Base-by-base conservation (phyloP, 1,140 invertebrate genomes). In the Drosophila kikkawai region DNA sequence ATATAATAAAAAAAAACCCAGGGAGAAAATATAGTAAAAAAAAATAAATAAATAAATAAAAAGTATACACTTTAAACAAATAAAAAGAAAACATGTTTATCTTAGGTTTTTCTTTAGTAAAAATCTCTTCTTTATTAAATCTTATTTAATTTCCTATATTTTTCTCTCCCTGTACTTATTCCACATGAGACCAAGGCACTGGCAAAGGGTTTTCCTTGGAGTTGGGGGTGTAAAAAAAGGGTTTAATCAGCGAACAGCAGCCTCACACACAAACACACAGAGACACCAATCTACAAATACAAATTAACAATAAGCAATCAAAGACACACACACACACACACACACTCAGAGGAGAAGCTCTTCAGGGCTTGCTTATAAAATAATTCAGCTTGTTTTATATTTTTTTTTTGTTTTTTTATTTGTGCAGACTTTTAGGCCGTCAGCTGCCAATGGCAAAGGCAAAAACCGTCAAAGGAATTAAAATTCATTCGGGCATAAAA, bases 261-360 rank as follows among this genome's bases (percentile, higher is more conserved):
- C 74, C 67, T 79, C 78, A 68, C 67, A 66, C 44, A 68, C 67
- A 67, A 50, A 41, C 53, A 73, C 65, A 65, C 59, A 80, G 42
- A 26, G 42, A 56, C 70, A 71, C 68, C 83, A 84, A 90, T 85
- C 87, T 70, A 82, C 79, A 90, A 91, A 90, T 90, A 90, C 85
- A 90, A 90, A 90, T 90, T 90, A 90, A 90, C 85, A 90, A 90
- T 90, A 90, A 90, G 85, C 85, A 90, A 91, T 90, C 85, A 90
- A 90, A 88, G 84, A 88, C 76, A 87, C 66, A 73, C 66, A 82
- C 42, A 61, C 56, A 79, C 36, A 57, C 48, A 39, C 50, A 63
- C 44, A 55, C 12, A 55, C 13, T 60, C 32, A 50, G 17, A 68
- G 32, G 42, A 56, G 51, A 65, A 75, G 42, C 64, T 66, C 64